Percentiles rank a stretch among this genome's conserved stretches.
phyloP scores from a whole-genome alignment of 2,888 invertebrate genomes.

The Drosophila meridiana region DNA sequence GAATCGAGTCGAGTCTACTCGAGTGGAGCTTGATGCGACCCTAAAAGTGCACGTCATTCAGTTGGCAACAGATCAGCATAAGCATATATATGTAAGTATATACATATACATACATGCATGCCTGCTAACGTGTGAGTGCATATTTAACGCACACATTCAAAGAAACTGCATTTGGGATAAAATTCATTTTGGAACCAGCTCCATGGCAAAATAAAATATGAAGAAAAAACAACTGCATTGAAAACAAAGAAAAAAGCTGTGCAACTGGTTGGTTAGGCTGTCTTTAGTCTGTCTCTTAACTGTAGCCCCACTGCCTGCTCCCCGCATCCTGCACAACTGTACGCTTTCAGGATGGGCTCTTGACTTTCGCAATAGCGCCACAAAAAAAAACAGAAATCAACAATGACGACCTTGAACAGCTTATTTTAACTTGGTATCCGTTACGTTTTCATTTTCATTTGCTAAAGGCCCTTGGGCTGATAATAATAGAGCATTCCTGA shows the following conservation, averaged over 20 bases:
- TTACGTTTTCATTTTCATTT: slow-evolving; percentile 51
- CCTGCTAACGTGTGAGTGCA: background rate
- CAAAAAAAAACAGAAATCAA: slow-evolving; percentile 21
- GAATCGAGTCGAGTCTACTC: slow-evolving; percentile 10
- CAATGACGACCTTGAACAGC: slow-evolving; percentile 61
- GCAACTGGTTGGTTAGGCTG: slow-evolving; percentile 42
- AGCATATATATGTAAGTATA: background rate
- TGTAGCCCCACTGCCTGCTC: background rate
- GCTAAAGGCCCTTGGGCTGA: slow-evolving; percentile 31
- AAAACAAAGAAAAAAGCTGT: slow-evolving; percentile 56
- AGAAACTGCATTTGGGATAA: slow-evolving; percentile 47
- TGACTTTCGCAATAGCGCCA: slow-evolving; percentile 56
- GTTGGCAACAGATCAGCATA: slow-evolving; percentile 31
- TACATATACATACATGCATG: background rate
- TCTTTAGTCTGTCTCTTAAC: slow-evolving; percentile 2
- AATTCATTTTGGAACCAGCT: slow-evolving; percentile 65
- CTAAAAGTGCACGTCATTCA: slow-evolving; percentile 72
- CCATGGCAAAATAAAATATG: slow-evolving; percentile 17
- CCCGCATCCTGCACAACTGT: background rate
- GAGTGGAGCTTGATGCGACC: slow-evolving; percentile 51
- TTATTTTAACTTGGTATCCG: slow-evolving; percentile 41
- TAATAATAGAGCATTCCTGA: slow-evolving; percentile 24
- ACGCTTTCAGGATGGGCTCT: slow-evolving; percentile 39
- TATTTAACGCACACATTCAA: slow-evolving; percentile 1
- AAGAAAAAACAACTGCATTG: slow-evolving; percentile 4